phyloP scores from a whole-genome alignment of 2,113 vertebrate species.

The Drymodes brunneopygia region DNA sequence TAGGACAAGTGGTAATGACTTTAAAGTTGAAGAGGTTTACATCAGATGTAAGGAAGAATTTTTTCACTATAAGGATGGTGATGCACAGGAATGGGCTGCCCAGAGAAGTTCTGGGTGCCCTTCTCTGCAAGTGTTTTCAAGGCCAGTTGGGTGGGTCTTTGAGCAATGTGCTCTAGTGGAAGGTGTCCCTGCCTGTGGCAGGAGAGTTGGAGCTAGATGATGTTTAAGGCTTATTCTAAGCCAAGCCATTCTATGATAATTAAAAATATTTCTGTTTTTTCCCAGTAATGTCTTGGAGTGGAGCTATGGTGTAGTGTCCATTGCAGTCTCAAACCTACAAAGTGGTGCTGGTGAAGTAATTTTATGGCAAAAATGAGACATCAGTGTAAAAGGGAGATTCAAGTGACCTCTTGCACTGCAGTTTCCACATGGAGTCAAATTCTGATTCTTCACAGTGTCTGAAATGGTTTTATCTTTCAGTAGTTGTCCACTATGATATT shows the following conservation, averaged over 20 bases:
- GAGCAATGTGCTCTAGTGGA: neutral
- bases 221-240: neutral
- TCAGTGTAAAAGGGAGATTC: neutral
- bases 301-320: neutral
- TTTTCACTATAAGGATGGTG: neutral
- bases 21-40: neutral
- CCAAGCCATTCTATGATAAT: neutral
- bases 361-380: neutral
- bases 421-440: neutral
- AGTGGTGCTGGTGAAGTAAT: neutral
- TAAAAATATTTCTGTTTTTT: neutral
- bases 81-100: neutral
- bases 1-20: neutral
- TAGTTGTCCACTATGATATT: neutral
- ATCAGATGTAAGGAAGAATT: neutral
- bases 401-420: neutral
- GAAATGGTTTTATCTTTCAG: neutral
- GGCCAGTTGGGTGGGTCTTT: neutral
- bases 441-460: neutral
- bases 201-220: neutral
- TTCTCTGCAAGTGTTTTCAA: neutral
- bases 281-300: neutral
- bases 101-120: neutral
- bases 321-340: neutral
- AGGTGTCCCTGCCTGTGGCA: neutral